phyloP scores from a whole-genome alignment of 2,888 invertebrate genomes.

The Hemicrepidius hirtus region DNA sequence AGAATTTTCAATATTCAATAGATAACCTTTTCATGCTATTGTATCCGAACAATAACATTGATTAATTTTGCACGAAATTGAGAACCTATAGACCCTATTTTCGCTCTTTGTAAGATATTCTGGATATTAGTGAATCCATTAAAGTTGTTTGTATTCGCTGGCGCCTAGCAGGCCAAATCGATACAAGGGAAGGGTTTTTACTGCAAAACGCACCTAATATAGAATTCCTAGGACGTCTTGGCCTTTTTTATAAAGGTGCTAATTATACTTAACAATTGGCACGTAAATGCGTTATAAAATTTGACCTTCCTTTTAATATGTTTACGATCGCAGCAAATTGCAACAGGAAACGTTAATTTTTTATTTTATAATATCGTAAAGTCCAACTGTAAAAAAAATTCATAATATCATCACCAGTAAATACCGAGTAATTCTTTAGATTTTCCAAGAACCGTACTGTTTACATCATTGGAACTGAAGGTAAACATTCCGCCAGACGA shows the following conservation, averaged over 20 bases:
- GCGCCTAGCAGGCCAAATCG: constrained; percentile 47
- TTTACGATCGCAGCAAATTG: not conserved
- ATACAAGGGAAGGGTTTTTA: constrained; percentile 11
- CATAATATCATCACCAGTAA: constrained; percentile 3
- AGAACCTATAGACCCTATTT: not conserved
- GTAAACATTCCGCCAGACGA: constrained; percentile 23
- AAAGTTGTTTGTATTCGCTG: constrained; percentile 34
- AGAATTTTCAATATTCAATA: not conserved
- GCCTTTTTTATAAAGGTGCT: not conserved
- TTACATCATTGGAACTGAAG: constrained; percentile 19
- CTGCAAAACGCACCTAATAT: constrained; percentile 22
- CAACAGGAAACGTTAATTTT: constrained; percentile 4
- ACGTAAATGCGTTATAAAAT: constrained; percentile 15
- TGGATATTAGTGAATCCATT: constrained; percentile 15
- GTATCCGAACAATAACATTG: not conserved
- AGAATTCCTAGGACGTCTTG: constrained; percentile 14
- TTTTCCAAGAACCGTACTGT: constrained; percentile 28
- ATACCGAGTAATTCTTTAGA: constrained; percentile 21
- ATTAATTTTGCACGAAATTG: not conserved
- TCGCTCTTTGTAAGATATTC: not conserved
- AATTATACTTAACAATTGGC: not conserved
- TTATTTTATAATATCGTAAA: not conserved
- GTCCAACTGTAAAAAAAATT: not conserved
- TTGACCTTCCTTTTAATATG: constrained; percentile 9
- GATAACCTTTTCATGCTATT: too few relatives aligned